phyloP scores from a whole-genome alignment of 2,113 vertebrate species.

The Microtus ochrogaster region DNA sequence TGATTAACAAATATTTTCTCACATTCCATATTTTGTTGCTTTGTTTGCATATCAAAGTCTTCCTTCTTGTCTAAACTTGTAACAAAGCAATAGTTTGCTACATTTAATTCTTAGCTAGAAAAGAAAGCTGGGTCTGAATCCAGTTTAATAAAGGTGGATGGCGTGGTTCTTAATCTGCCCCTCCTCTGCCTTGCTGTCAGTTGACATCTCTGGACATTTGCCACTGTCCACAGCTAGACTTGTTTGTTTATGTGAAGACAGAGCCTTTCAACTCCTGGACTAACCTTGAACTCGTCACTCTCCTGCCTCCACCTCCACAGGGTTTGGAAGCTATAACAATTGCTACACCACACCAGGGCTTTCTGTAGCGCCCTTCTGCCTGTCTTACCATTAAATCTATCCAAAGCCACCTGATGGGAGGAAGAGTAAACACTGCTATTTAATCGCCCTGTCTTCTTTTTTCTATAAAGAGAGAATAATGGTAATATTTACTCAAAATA shows the following conservation, averaged over 20 bases:
- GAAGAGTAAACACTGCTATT: constrained; percentile 47
- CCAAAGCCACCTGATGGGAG: constrained; percentile 24
- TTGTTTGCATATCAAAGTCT: not conserved
- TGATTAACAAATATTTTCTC: constrained; percentile 25
- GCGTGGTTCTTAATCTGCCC: not conserved
- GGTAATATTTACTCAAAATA: not conserved
- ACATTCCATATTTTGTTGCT: not conserved
- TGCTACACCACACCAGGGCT: constrained; percentile 1
- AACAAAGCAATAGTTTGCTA: not conserved
- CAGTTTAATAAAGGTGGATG: not conserved
- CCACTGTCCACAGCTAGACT: not conserved
- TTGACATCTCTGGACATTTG: not conserved
- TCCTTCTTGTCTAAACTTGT: not conserved
- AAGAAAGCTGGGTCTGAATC: not conserved
- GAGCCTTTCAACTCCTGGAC: not conserved
- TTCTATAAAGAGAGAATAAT: constrained; percentile 49
- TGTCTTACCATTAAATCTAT: constrained; percentile 40
- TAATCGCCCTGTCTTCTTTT: constrained; percentile 9
- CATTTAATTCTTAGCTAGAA: constrained; percentile 5
- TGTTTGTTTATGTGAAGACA: not conserved
- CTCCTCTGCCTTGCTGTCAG: not conserved
- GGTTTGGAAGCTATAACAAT: not conserved
- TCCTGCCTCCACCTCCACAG: not conserved
- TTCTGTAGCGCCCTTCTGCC: constrained; percentile 30
- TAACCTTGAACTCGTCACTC: not conserved